Evolutionary conservation across 2,113 vertebrate species (phyloP).

Genomic region (Amazona vittata): DNA sequence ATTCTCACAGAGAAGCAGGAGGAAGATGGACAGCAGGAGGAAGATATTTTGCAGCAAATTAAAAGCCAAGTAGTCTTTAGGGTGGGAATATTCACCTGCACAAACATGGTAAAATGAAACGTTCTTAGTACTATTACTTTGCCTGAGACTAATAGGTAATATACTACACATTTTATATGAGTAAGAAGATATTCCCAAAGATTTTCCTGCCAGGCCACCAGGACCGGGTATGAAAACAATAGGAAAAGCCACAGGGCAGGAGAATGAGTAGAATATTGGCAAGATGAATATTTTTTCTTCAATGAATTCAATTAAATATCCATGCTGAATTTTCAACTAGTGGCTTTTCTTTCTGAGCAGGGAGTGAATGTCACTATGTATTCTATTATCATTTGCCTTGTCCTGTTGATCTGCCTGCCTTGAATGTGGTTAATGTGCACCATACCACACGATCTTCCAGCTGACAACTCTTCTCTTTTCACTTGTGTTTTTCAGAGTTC

Average conservation of each 20-base stretch:
- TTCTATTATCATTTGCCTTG: neutral
- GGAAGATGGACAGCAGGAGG: neutral
- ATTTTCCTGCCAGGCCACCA: neutral
- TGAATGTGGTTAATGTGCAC: neutral
- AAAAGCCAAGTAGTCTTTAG: neutral
- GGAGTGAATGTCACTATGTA: rapidly evolving
- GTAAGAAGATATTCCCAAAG: neutral
- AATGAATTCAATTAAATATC: neutral
- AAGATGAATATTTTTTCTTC: neutral
- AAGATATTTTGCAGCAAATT: neutral
- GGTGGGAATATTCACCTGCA: neutral
- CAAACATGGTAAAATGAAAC: neutral
- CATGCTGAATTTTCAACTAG: neutral
- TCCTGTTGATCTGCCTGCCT: neutral
- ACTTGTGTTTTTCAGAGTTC: neutral
- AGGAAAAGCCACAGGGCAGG: neutral
- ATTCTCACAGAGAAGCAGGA: neutral
- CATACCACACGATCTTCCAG: neutral
- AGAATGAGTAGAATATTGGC: neutral
- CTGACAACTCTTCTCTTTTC: neutral
- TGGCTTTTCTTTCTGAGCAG: neutral
- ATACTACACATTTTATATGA: neutral
- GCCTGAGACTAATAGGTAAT: neutral
- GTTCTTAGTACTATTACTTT: neutral
- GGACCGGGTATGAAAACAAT: neutral